Evolutionary conservation across 2,113 vertebrate species (phyloP), one percentile per base, ranked within the genome.

Genomic region (Trogon surrucura): DNA sequence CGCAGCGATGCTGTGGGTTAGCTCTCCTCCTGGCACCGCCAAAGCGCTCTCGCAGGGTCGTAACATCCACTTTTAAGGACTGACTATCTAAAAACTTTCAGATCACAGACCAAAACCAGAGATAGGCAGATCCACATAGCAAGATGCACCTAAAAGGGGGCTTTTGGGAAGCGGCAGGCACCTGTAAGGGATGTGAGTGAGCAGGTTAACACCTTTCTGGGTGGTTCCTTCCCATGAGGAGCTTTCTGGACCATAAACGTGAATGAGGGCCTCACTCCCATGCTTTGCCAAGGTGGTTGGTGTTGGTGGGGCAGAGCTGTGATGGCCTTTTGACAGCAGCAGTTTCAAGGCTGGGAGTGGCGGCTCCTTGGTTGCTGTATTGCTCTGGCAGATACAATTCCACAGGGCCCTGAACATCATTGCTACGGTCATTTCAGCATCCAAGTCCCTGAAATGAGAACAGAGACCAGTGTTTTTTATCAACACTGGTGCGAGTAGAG

Each of bases 1-100:
- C 2, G 0, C 23, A 27, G 69, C 1, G 0, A 6, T 30, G 62
- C 32, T 51, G 12, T 3, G 26, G 22, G 57, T 41, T 17, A 25
- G 4, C 36, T 71, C 36, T 21, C 19, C 20, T 6, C 30, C 15
- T 6, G 26, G 81, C 6, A 6, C 44, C n/a, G 36, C 10, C 19
- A 18, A 25, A 41, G 54, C 15, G 26, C 17, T 48, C 36, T 57
- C 34, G 1, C 2, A 21, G n/a, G 5, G 10, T 16, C 15, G 3
- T 34, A 11, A 36, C 10, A 44, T 44, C 47, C 50, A 32, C 17
- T 13, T 45, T 34, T 48, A 44, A 54, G n/a, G 53, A 12, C n/a
- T 14, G 21, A 66, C 17, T 21, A 13, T 48, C 38, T 48, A 30
- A 60, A 54, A 60, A 6, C 17, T 57, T 56, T 36, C 30, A 57